Evolutionary conservation across 1,140 invertebrate genomes (phyloP), one percentile per base, ranked within the genome.

Genomic region (Drosophila equinoxialis): DNA sequence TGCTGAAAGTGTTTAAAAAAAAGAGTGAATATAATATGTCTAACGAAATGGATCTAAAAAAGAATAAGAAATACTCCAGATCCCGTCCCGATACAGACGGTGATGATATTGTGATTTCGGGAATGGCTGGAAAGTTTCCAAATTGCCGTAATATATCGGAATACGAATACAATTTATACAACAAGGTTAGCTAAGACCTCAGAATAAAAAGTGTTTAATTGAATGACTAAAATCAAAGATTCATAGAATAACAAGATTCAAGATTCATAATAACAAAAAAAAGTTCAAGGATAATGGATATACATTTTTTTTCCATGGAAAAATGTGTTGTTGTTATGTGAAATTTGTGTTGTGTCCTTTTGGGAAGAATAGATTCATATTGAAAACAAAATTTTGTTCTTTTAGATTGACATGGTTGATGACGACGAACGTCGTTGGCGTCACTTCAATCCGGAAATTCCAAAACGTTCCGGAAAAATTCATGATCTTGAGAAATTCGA

Each of bases 71-170:
- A 57, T 80, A 73, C 54, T 91, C 91, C 0, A 72, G 90, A 69
- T 66, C 76, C 5, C 65, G 55, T 55, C 87, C 91, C 10, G 91
- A 90, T 30, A 80, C 74, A 13, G 87, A 89, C 45, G 95, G 94
- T 1, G 96, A 98, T 66, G 96, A 98, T 78, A 94, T 98, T 61
- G 95, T 97, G 35, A 96, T 98, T 77, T 92, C 93, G 26, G 94
- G 94, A 30, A 94, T 98, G 11, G 95, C 97, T 1, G 97, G 98
- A 11, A 94, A 95, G 84, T 98, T 98, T 92, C 98, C 98, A 0
- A 95, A 98, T 76, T 97, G 96, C 0, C 94, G 96, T 42, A 97
- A 96, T 87, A 94, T 98, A 39, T 91, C 94, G 14, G 94, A 97
- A 76, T 96, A 98, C 54, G 93, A 94, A 59, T 94, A 98, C 54